Evolutionary conservation across 2,113 vertebrate species (phyloP).

Genomic region (Penelope pileata): DNA sequence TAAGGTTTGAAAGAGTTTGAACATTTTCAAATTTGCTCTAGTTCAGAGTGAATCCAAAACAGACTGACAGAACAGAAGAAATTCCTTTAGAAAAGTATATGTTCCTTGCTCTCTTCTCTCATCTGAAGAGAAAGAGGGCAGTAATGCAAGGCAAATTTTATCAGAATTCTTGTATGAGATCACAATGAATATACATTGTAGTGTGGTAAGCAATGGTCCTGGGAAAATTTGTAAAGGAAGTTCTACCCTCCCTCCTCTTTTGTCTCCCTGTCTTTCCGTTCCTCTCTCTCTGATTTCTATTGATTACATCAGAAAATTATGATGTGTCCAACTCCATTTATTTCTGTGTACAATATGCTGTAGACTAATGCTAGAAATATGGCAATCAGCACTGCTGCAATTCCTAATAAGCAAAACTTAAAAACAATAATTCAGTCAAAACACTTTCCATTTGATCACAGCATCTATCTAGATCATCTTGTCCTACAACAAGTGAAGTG

Average conservation of each 20-base stretch:
- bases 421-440: neutral
- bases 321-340: neutral
- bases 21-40: neutral
- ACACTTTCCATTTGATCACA: neutral
- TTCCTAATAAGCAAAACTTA: neutral
- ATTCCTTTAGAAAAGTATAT: neutral
- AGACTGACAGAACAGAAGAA: neutral
- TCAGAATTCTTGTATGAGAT: no score
- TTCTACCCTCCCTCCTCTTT: neutral
- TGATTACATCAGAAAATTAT: neutral
- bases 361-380: neutral
- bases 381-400: neutral
- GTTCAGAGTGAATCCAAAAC: neutral
- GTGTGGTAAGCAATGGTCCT: neutral
- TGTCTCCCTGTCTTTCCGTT: neutral
- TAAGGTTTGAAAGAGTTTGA: neutral
- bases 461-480: neutral
- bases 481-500: neutral
- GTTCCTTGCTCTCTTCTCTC: neutral
- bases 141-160: no score
- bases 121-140: neutral
- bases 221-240: neutral
- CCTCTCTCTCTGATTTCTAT: neutral
- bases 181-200: neutral
- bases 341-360: neutral